Conservation (phyloP, 2,888 invertebrate species). For the Liposcelis brunnea region DNA sequence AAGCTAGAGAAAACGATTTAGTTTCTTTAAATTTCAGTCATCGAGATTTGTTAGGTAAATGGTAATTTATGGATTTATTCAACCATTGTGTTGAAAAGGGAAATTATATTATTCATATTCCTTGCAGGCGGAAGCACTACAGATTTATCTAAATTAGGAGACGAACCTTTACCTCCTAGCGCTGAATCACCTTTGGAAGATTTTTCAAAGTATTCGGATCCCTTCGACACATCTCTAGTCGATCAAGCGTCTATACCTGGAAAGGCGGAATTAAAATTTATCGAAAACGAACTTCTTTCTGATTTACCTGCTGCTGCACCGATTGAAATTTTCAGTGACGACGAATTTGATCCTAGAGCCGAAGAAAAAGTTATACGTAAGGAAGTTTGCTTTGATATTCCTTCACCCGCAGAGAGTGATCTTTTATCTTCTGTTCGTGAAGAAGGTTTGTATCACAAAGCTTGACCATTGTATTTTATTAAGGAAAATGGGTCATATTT, state of each 20-base stretch:
- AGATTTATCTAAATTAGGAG: conserved; percentile 49
- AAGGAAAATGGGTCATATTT: background rate
- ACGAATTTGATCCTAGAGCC: conserved; percentile 37
- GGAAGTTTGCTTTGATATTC: conserved; percentile 41
- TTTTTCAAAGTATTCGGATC: conserved; percentile 35
- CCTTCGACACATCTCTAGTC: conserved; percentile 70
- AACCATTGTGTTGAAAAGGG: background rate
- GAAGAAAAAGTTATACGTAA: conserved; percentile 26
- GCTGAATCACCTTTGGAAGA: conserved; percentile 22
- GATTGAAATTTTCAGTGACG: conserved; percentile 11
- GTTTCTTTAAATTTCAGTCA: conserved; percentile 4
- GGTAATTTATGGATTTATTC: too few species aligned
- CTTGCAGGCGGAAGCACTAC: conserved; percentile 48
- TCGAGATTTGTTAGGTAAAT: conserved; percentile 1
- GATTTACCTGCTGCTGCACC: conserved; percentile 19
- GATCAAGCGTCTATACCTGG: conserved; percentile 55
- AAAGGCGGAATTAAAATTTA: conserved; percentile 55
- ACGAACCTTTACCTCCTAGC: conserved; percentile 46
- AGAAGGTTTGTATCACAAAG: conserved; percentile 28
- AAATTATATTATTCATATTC: background rate
- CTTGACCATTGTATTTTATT: conserved; percentile 18
- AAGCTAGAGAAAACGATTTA: conserved; percentile 6
- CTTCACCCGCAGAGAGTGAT: conserved; percentile 32
- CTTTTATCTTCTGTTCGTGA: conserved; percentile 39
- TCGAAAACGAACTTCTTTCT: conserved; percentile 58